Base-by-base conservation (phyloP, 2,888 invertebrate genomes). In the Prionchulus punctatus region DNA sequence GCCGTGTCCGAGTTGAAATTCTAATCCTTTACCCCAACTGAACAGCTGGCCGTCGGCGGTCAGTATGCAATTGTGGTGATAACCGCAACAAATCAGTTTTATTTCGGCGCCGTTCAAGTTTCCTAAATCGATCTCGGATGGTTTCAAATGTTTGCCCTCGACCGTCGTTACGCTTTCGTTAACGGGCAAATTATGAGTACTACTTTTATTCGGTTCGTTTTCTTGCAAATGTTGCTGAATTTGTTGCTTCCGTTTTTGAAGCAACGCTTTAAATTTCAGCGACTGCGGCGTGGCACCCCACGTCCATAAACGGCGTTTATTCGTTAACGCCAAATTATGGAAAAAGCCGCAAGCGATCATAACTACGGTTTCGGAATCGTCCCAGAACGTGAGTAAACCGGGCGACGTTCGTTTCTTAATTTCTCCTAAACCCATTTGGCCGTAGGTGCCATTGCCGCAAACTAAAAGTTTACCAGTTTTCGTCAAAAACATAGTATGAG, bases 1-100 rank as follows among this genome's bases (percentile, higher is more conserved):
- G 1, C 84, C 83, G 57, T 81, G 81, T 25, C 87, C 88, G 55
- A 91, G 75, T 70, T 91, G 91, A 36, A 89, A 88, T 68, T 91
- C 89, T 60, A 86, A 79, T 73, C 87, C 89, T 60, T 86, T 80
- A 1, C 91, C 90, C 86, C 89, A 90, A 0, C 82, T 79, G 65
- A 84, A 86, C 1, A 87, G 72, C 4, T 79, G 78, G 2, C 85
- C 85, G 54, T 79, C 78, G 54, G 80, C 79, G 45, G 83, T 82
- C 52, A 86, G 70, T 53, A 86, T 72, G 43, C 82, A 81, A 43
- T 83, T 84, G 71, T 91, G 90, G 67, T 86, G 83, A 72, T 85
- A 84, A 1, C 90, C 90, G 57, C 77, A 70, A n/a, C 64, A 60
- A 1, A 53, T 31, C 12, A 21, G n/a, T 25, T 55, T 43, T 26